Base-by-base conservation (phyloP, 2,888 invertebrate species). In the Iphiclides podalirius region DNA sequence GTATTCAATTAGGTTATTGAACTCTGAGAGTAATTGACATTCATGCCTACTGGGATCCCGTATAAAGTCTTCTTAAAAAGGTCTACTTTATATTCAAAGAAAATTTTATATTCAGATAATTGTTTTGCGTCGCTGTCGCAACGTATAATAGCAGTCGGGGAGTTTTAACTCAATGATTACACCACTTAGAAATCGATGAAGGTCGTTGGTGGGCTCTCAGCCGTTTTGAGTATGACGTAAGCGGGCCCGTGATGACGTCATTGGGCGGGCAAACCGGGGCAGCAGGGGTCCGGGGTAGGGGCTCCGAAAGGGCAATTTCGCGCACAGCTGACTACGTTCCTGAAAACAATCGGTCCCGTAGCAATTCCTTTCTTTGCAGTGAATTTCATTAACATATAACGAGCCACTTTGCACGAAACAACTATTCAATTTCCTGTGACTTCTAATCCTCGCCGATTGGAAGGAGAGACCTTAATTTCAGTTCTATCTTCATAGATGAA, bases 191-290 rank as follows among this genome's bases (percentile, higher is more conserved):
- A 75, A 76, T 78, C 79, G 81, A 83, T 80, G 80, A 79, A 77
- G 82, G 80, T 72, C 75, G 66, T 67, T 49, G 47, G 68, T 73
- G 75, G 75, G 74, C 74, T 77, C 78, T 76, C 73, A 72, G 74
- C 70, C 74, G 72, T 70, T 74, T 70, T 63, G 76, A 70, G 64
- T 65, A 76, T 85, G 86, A 87, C 86, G 87, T 84, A 70, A 85
- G 71, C 72, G 64, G 64, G 70, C 72, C 60, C 64, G 65, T 63
- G 53, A 72, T 83, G 84, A 86, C 85, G 87, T 86, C 83, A 84
- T 70, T 67, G 58, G 55, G 57, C 52, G 53, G 69, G 71, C 72
- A 65, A 64, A 53, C 61, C 53, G 67, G n/a, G 74, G 60, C 37
- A 50, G 44, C 53, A 34, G 38, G 50, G 55, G 67, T 67, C 59